Evolutionary conservation across 2,888 invertebrate genomes (phyloP), one percentile per base, ranked within the genome.

Genomic region (Diploptera punctata): DNA sequence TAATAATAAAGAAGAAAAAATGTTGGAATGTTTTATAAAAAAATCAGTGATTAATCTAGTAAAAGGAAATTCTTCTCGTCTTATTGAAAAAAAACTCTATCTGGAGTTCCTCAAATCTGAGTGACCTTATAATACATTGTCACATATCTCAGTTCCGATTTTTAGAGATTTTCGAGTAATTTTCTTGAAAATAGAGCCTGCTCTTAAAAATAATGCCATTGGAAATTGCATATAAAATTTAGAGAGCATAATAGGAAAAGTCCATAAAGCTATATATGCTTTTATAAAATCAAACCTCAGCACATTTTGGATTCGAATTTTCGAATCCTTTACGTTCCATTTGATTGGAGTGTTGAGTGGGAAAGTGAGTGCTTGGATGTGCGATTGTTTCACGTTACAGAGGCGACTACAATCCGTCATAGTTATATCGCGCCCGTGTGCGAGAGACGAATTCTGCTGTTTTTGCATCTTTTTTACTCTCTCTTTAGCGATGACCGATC

Each of bases 321-420:
- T 72, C 72, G 68, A 68, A 62, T 72, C 52, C 61, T 72, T 72
- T 68, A 72, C 72, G 72, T 72, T 72, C 72, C 68, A 72, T 72
- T 72, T 72, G 67, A 65, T 71, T 71, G 70, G 69, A 38, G 69
- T 33, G 65, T 47, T 65, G 65, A 65, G 65, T 65, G 65, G 47
- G 47, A 44, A 21, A 49, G 49, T 33, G 33, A 62, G 38, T 62
- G 38, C 62, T 52, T 13, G 38, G 62, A 62, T 43, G 47, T 33
- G 65, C 65, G 38, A 65, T 65, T 65, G 65, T 65, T 65, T 24
- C 65, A 47, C 26, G 47, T 65, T 57, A 3, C 47, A 26, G 44
- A 47, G 62, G 44, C 44, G 65, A 65, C 65, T 43, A 65, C 65
- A 65, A 65, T 65, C 47, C 65, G 65, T 65, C 65, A 65, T 47